Conservation (phyloP, 2,888 invertebrate genomes). For the Xylocampa areola region DNA sequence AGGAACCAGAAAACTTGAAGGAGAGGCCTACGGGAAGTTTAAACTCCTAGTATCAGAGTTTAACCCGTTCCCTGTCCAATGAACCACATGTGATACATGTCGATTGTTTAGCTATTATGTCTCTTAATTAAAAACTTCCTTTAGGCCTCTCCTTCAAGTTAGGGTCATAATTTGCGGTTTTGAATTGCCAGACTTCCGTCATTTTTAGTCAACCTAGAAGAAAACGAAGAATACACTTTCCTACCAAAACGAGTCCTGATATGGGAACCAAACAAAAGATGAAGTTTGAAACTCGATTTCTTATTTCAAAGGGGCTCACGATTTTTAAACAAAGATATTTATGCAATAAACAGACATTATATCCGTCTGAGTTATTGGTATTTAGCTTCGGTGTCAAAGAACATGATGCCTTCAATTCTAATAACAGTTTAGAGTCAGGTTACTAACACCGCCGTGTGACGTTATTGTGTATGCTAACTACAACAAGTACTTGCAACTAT, state of each 20-base stretch:
- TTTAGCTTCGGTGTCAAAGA: constrained; percentile 58
- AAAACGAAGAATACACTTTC: background rate
- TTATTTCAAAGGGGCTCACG: constrained; percentile 2
- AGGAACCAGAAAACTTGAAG: too few relatives aligned
- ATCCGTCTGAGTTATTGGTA: constrained; percentile 43
- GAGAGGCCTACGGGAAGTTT: too few relatives aligned
- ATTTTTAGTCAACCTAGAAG: too few relatives aligned
- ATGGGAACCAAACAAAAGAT: background rate
- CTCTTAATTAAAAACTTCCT: too few relatives aligned
- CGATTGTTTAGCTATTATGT: too few relatives aligned
- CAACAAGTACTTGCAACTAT: constrained; percentile 54
- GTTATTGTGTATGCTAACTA: constrained; percentile 26
- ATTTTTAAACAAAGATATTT: constrained; percentile 2
- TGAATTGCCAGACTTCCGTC: too few relatives aligned
- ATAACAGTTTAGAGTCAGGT: constrained; percentile 55
- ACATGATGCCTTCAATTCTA: constrained; percentile 56
- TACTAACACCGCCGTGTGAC: constrained; percentile 49
- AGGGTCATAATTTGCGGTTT: too few relatives aligned
- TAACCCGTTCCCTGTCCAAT: too few relatives aligned
- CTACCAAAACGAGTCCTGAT: background rate
- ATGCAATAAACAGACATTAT: constrained; percentile 32
- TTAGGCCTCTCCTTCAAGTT: too few relatives aligned
- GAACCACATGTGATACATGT: too few relatives aligned
- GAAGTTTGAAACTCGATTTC: too few relatives aligned
- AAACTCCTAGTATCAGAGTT: too few relatives aligned